A percentile compares a stretch with the other conserved stretches of the same genome.
These are phyloP conservation scores for Tragelaphus imberbis DNA, from an alignment of 2,113 vertebrate genomes.

Conservation along the genomic window DNA sequence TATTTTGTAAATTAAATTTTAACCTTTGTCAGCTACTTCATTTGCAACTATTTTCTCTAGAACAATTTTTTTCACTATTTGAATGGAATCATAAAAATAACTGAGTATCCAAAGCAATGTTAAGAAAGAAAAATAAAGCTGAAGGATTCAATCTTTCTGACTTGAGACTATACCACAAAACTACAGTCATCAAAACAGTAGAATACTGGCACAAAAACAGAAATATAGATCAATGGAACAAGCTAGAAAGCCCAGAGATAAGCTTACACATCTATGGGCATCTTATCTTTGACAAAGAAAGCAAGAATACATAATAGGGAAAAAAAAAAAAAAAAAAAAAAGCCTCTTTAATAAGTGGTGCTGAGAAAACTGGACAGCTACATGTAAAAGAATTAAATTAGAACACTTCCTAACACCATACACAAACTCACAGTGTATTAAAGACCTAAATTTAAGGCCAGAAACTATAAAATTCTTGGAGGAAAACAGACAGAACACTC, in stretches of 20 bases:
- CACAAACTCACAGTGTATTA: not conserved
- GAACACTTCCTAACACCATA: not conserved
- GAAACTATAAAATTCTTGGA: not conserved
- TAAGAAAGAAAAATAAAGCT: not conserved
- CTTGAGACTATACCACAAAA: not conserved
- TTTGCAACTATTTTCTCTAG: not conserved
- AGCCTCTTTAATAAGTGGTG: not conserved
- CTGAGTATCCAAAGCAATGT: not conserved
- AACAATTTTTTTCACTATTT: not conserved
- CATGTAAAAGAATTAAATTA: not conserved
- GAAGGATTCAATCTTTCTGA: not conserved
- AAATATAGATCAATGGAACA: not conserved
- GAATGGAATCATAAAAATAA: not conserved
- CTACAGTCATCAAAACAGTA: not conserved
- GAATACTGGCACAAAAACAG: not conserved
- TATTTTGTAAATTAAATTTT: not conserved
- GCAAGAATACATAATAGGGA: not conserved
- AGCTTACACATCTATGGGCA: not conserved
- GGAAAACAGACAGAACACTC: not conserved
- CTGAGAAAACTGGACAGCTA: not conserved
- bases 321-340: too few relatives aligned
- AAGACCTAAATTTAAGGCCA: not conserved
- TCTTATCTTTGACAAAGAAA: not conserved
- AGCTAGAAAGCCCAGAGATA: not conserved
- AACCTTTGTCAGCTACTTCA: not conserved